A percentile compares a stretch with the other conserved stretches of the same genome.
These are phyloP conservation scores for Cebidichthys violaceus DNA, from an alignment of 2,113 vertebrate genomes.

Conservation along the genomic window DNA sequence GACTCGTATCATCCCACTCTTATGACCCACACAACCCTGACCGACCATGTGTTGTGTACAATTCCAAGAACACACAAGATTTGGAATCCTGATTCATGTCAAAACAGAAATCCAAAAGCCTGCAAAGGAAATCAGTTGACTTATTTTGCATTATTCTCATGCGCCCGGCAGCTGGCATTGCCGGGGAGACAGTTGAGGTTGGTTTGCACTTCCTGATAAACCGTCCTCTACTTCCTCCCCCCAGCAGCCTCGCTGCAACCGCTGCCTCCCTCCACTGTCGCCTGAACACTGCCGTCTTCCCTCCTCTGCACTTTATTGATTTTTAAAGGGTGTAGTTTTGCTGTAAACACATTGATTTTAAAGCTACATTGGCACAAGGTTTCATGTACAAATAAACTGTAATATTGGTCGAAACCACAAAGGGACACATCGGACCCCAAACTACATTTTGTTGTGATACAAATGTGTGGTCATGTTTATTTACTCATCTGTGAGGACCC, in stretches of 20 bases:
- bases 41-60: not conserved
- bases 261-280: conserved; percentile 39
- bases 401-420: not conserved
- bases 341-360: conserved; percentile 18
- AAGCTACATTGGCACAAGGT: not conserved
- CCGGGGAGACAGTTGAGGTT: conserved; percentile 77
- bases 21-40: not conserved
- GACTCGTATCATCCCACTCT: conserved; percentile 24
- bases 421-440: not conserved
- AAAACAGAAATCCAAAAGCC: conserved; percentile 1
- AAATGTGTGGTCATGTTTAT: not conserved
- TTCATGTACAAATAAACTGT: conserved; percentile 1
- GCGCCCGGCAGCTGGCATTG: conserved; percentile 34
- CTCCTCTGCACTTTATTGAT: conserved; percentile 33
- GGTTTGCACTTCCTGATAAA: conserved; percentile 81
- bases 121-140: not conserved
- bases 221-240: conserved; percentile 78
- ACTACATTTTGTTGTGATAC: not conserved
- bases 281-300: conserved; percentile 23
- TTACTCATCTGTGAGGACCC: not conserved
- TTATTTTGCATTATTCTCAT: conserved; percentile 25
- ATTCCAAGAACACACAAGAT: not conserved
- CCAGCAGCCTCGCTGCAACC: conserved; percentile 37
- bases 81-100: conserved; percentile 10
- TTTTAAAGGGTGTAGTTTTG: conserved; percentile 31